These are phyloP conservation scores for Thymelicus sylvestris DNA, from an alignment of 2,888 invertebrate species.

Conservation along the genomic window DNA sequence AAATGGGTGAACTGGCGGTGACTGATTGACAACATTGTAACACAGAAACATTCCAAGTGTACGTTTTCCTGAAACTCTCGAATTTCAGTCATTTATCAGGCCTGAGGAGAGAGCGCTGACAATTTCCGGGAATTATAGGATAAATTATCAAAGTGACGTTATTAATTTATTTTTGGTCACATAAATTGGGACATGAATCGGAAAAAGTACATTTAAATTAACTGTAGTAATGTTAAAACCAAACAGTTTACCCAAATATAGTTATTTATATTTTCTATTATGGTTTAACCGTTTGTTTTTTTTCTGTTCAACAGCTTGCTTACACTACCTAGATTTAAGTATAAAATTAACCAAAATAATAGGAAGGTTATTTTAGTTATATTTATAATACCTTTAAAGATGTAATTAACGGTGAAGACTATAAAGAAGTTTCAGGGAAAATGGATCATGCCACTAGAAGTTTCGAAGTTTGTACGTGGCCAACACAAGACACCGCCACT, in stretches of 20 bases:
- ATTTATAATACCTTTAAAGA: neutral
- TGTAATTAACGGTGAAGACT: constrained; percentile 2
- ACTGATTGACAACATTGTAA: constrained; percentile 81
- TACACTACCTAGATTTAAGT: no score
- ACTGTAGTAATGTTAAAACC: neutral
- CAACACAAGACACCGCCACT: constrained; percentile 47
- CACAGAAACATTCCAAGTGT: constrained; percentile 51
- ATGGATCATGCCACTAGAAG: constrained; percentile 39
- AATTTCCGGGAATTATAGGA: constrained; percentile 27
- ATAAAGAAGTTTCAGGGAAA: constrained; percentile 16
- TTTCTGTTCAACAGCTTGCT: no score
- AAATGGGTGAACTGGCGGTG: constrained; percentile 64
- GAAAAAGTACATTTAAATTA: neutral
- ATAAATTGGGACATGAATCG: neutral
- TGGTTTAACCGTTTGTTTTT: no score
- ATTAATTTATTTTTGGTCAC: constrained; percentile 21
- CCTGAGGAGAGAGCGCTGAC: constrained; percentile 23
- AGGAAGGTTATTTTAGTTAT: no score
- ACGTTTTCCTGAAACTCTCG: constrained; percentile 57
- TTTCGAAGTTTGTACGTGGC: constrained; percentile 50
- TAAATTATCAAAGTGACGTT: constrained; percentile 26
- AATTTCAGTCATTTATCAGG: constrained; percentile 61
- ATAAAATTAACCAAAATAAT: no score
- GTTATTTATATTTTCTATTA: no score
- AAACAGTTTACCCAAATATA: no score